phyloP scores from a whole-genome alignment of 2,797 vertebrate species.

The Poecilia gillii region DNA sequence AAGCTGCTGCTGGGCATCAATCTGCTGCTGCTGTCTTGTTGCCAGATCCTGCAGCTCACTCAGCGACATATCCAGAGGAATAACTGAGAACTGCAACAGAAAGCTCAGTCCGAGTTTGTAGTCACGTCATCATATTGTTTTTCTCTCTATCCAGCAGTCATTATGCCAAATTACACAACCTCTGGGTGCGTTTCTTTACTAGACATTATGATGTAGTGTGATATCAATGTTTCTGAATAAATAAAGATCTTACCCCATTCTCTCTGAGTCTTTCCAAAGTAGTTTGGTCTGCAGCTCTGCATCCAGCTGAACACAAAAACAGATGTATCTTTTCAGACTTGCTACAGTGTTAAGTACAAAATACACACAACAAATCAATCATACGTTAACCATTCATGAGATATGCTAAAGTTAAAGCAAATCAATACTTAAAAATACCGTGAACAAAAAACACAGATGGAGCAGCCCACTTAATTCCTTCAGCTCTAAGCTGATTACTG shows the following conservation, averaged over 20 bases:
- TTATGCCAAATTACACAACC: background rate
- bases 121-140: constrained; percentile 1
- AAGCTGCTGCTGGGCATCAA: constrained; percentile 89
- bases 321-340: background rate
- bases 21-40: constrained; percentile 91
- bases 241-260: constrained; percentile 85
- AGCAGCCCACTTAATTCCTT: constrained; percentile 16
- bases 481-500: constrained; percentile 41
- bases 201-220: background rate
- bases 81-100: constrained; percentile 77
- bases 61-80: constrained; percentile 88
- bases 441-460: constrained; percentile 3
- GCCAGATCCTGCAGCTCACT: constrained; percentile 93
- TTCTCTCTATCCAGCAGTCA: background rate
- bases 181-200: background rate
- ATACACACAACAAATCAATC: background rate
- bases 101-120: constrained; percentile 23
- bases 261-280: constrained; percentile 83
- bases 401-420: background rate
- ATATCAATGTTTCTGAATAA: background rate
- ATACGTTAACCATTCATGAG: background rate
- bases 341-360: background rate
- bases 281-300: constrained; percentile 80
- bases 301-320: constrained; percentile 71
- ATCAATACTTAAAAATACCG: background rate